Evolutionary conservation across 2,113 vertebrate genomes (phyloP).

Genomic region (Pungitius pungitius): DNA sequence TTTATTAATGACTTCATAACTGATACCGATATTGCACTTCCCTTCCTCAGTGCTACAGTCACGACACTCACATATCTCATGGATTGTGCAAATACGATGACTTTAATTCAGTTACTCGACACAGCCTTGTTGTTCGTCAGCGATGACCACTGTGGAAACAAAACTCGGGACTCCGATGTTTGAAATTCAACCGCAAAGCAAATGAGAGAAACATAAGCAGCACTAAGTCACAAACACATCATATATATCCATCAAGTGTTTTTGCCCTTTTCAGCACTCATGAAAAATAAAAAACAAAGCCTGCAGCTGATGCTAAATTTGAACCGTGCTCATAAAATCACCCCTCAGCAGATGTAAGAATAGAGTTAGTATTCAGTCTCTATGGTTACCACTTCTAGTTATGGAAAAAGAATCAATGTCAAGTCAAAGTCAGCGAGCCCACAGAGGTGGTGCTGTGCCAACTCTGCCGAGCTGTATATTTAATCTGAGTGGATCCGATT

Average conservation of each 20-base stretch:
- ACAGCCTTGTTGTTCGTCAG: not conserved
- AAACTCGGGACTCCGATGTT: not conserved
- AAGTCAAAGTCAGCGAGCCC: conserved; percentile 57
- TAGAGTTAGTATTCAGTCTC: conserved; percentile 56
- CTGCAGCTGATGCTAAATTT: conserved; percentile 8
- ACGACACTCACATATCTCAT: not conserved
- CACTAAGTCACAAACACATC: not conserved
- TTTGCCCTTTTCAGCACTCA: not conserved
- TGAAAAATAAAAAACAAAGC: not conserved
- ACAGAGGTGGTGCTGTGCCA: conserved; percentile 46
- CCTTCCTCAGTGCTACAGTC: not conserved
- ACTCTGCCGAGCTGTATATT: conserved; percentile 15
- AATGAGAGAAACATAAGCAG: not conserved
- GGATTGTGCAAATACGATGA: not conserved
- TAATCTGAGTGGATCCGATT: conserved; percentile 43
- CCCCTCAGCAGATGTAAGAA: conserved; percentile 42
- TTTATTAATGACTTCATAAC: not conserved
- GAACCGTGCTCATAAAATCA: conserved; percentile 15
- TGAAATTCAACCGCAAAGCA: conserved; percentile 3
- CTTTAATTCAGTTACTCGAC: not conserved
- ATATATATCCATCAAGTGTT: not conserved
- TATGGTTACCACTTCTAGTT: conserved; percentile 61
- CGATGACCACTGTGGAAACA: not conserved
- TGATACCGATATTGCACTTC: not conserved
- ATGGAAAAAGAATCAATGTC: conserved; percentile 57